Base-by-base conservation (phyloP, 2,888 invertebrate genomes). In the Carpatolechia fugitivella region DNA sequence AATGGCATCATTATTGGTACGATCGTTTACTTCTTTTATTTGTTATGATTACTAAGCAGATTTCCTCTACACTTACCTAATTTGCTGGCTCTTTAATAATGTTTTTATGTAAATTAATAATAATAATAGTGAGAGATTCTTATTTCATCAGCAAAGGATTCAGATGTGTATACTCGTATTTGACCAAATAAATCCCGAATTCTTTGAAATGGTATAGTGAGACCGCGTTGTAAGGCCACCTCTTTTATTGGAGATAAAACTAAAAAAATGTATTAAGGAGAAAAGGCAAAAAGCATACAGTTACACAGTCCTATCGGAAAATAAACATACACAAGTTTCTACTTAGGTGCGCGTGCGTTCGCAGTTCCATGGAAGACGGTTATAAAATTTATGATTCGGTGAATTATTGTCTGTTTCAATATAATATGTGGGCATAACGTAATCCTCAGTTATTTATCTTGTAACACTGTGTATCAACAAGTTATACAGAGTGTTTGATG, bases 241-340 rank as follows among this genome's bases (percentile, higher is more conserved):
- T 74, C 81, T 82, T 87, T 87, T 88, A 86, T 87, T 85, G 78
- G 78, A 78, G 72, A 72, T 78, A 81, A 76, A 78, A 82, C 81
- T 80, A 84, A 84, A 80, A 76, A 70, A 65, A 31, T 63, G 73
- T 76, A 78, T 74, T 76, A 81, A 74, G 82, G 82, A 82, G 16
- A 41, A 41, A 41, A 41, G 18, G 18, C 10, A 85, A 24, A 83
- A 82, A 76, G 78, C 79, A 77, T 81, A 80, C 81, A 72, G 82
- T 83, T 85, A 85, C 86, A 80, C 80, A 82, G 85, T 74, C 82
- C 87, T 90, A 90, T 90, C 89, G 85, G 78, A 89, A 87, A 88
- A 85, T 78, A 90, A 86, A 86, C 80, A 84, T 74, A 85, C 85
- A 85, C 68, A 82, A 78, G 78, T 76, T 82, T 87, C 82, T 85